Conservation (phyloP, 2,113 vertebrate species). For the Monopterus albus region DNA sequence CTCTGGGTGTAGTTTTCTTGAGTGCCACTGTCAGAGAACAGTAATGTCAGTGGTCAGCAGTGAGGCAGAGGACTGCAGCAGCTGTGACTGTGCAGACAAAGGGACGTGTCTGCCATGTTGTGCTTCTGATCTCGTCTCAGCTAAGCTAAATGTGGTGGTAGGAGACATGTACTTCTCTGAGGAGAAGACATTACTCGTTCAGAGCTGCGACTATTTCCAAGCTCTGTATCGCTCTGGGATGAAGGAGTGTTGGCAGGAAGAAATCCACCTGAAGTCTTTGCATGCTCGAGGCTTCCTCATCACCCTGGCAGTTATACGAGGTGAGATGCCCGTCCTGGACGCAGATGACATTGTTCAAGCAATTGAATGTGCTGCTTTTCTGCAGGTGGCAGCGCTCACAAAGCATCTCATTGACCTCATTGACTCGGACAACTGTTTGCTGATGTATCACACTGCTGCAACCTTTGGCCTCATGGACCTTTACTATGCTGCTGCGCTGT, state of each 20-base stretch:
- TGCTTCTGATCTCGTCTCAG: not conserved
- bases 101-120: not conserved
- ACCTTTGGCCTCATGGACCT: slow-evolving; percentile 87
- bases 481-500: slow-evolving; percentile 83
- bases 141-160: slow-evolving; percentile 80
- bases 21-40: not conserved
- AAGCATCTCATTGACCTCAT: slow-evolving; percentile 84
- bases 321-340: slow-evolving; percentile 79
- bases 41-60: slow-evolving; percentile 29
- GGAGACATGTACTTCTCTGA: slow-evolving; percentile 83
- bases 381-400: slow-evolving; percentile 85
- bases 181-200: slow-evolving; percentile 83
- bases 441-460: slow-evolving; percentile 87
- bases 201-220: slow-evolving; percentile 89
- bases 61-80: slow-evolving; percentile 23
- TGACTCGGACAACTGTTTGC: slow-evolving; percentile 87
- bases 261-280: slow-evolving; percentile 84
- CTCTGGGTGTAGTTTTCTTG: not conserved
- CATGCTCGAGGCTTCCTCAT: slow-evolving; percentile 82
- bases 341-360: slow-evolving; percentile 83
- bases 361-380: slow-evolving; percentile 80
- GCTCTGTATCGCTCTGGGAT: slow-evolving; percentile 93
- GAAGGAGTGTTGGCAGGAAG: slow-evolving; percentile 86
- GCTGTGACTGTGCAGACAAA: not conserved
- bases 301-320: slow-evolving; percentile 82